Evolutionary conservation across 2,888 invertebrate genomes (phyloP), one percentile per base, ranked within the genome.

Genomic region (Megaustenia siamemsis): DNA sequence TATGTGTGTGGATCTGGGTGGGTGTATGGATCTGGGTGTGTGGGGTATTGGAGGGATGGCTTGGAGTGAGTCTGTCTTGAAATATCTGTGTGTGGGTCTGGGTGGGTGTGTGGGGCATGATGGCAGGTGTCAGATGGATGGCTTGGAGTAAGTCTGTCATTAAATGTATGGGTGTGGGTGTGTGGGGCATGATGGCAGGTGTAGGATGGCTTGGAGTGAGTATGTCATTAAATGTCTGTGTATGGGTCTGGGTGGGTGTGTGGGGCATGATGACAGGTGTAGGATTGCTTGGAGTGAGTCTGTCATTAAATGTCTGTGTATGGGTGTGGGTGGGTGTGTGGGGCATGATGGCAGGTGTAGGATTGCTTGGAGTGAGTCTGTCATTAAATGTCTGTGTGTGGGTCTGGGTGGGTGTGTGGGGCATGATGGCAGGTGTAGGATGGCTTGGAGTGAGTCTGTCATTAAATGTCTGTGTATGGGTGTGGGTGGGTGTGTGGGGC

Each of bases 341-440:
- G 15, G 95, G 95, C 66, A 94, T 95, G 93, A 94, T 95, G 89
- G 95, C 95, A 66, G 96, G 96, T 35, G 96, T 93, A 93, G 93
- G 82, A 92, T 92, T 90, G 95, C 96, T 63, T 94, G 96, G 82
- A 95, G 95, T 88, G 95, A 95, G 91, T 90, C 1, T 82, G 28
- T 24, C 28, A 15, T 49, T 5, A 5, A 28, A 8, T 49, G 28
- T 45, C 21, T 73, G 21, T 49, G 32, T 69, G 69, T 69, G 15
- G 10, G 40, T 69, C 43, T 21, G 69, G 24, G 18, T 5, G 28
- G n/a, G n/a, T n/a, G 5, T 28, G 15, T 32, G 6, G 15, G 49
- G 6, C 49, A 49, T 6, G 6, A 15, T 49, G 49, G 49, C 10
- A 10, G 49, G 49, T 6, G 49, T n/a, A n/a, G n/a, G n/a, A n/a